These are phyloP conservation scores for Toxonevra muliebris DNA, from an alignment of 2,888 invertebrate species.

Conservation along the genomic window DNA sequence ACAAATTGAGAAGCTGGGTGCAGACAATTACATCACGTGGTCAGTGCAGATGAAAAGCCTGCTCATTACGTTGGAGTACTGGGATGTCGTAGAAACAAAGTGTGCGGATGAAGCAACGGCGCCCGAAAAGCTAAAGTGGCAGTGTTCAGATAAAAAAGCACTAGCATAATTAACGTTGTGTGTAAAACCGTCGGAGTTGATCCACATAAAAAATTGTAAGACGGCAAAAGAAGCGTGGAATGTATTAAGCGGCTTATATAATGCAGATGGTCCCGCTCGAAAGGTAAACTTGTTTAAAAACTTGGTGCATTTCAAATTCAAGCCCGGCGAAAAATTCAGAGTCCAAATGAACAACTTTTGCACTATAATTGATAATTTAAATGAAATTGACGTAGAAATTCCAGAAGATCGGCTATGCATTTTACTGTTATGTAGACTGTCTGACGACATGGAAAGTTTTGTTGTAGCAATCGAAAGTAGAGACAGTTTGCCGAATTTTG, in stretches of 20 bases:
- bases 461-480: constrained; percentile 37
- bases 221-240: background rate
- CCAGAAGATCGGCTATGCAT: constrained; percentile 35
- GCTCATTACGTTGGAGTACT: constrained; percentile 25
- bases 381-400: constrained; percentile 23
- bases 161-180: constrained; percentile 11
- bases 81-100: background rate
- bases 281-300: constrained; percentile 36
- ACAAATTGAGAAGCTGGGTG: constrained; percentile 20
- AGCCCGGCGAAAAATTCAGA: constrained; percentile 5
- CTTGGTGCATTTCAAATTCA: constrained; percentile 29
- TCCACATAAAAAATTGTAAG: constrained; percentile 4
- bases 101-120: background rate
- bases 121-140: background rate
- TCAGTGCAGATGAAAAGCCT: constrained; percentile 25
- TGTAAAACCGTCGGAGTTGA: constrained; percentile 1
- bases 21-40: constrained; percentile 31
- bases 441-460: constrained; percentile 37
- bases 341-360: constrained; percentile 34
- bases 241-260: background rate
- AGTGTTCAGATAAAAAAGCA: background rate
- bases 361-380: constrained; percentile 26
- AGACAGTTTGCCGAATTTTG: constrained; percentile 26
- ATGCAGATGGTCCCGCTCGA: constrained; percentile 9
- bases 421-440: constrained; percentile 30